Percentiles rank a stretch among this genome's conserved stretches.
Evolutionary conservation across 1,140 invertebrate genomes (phyloP).

Genomic region (Agrilus planipennis): DNA sequence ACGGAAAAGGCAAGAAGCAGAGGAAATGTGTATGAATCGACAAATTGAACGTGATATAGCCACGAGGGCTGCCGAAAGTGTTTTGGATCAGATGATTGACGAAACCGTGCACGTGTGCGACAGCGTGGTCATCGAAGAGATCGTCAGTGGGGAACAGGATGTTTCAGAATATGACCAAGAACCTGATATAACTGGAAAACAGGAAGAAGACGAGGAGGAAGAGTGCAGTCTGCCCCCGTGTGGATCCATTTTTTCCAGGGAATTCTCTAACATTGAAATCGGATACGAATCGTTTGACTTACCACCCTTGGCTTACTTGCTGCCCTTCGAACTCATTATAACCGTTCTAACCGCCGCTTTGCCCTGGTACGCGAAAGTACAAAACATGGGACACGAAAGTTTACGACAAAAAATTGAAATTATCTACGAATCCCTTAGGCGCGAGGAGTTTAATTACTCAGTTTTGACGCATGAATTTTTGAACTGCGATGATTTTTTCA

Average conservation of each 20-base stretch:
- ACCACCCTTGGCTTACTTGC: constrained; percentile 14
- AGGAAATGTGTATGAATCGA: constrained; percentile 7
- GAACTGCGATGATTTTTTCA: constrained; percentile 14
- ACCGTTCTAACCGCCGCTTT: constrained; percentile 17
- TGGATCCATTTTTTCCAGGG: constrained; percentile 1
- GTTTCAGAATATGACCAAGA: background rate
- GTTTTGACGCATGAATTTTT: constrained; percentile 25
- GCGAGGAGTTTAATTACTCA: constrained; percentile 16
- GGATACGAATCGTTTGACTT: constrained; percentile 10
- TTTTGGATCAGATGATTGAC: constrained; percentile 14
- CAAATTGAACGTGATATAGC: constrained; percentile 8
- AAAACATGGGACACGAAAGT: constrained; percentile 16
- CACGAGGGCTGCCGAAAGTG: constrained; percentile 7
- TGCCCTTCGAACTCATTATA: constrained; percentile 20
- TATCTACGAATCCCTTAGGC: constrained; percentile 15
- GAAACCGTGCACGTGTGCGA: constrained; percentile 15
- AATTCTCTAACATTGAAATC: constrained; percentile 12
- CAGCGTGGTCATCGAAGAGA: constrained; percentile 13
- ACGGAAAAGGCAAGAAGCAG: constrained; percentile 9
- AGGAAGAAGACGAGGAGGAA: constrained; percentile 1
- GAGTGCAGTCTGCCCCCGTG: background rate
- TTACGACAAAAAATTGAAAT: constrained; percentile 17
- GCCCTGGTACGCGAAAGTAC: constrained; percentile 21
- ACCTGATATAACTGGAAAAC: background rate
- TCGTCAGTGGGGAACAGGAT: background rate